Conservation (phyloP, 2,888 invertebrate genomes). For the Microctonus hyperodae region DNA sequence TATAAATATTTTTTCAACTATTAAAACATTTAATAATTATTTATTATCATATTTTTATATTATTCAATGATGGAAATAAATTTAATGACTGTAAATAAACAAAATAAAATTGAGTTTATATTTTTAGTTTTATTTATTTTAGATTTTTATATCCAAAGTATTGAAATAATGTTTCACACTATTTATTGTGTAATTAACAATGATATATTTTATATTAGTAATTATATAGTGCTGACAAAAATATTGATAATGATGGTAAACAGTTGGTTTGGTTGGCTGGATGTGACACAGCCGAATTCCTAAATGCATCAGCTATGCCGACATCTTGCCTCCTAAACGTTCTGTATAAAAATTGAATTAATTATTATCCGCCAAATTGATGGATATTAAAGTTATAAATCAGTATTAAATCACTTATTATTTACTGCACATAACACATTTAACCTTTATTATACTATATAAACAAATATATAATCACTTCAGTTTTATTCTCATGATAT, state of each 20-base stretch:
- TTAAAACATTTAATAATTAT: no score
- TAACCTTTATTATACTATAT: no score
- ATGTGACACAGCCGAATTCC: conserved; percentile 83
- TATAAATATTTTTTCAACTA: no score
- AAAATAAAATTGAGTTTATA: no score
- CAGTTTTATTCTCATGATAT: background rate
- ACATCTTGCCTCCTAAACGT: conserved; percentile 83
- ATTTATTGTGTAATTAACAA: no score
- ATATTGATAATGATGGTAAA: conserved; percentile 37
- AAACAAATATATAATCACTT: background rate
- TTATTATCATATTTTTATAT: no score
- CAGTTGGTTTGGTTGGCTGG: conserved; percentile 71
- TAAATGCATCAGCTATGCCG: conserved; percentile 82
- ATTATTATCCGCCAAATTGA: background rate
- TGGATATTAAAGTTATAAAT: background rate
- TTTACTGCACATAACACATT: conserved; percentile 15
- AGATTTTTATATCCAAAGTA: no score
- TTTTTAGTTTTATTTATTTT: no score
- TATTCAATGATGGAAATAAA: no score
- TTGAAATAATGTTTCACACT: no score
- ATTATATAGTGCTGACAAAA: background rate
- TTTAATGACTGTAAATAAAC: no score
- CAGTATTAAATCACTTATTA: background rate
- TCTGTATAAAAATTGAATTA: conserved; percentile 42
- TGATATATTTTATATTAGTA: background rate